Percentiles rank a stretch among this genome's conserved stretches.
Evolutionary conservation across 2,797 vertebrate genomes (phyloP).

Genomic region (Gastrophryne carolinensis): DNA sequence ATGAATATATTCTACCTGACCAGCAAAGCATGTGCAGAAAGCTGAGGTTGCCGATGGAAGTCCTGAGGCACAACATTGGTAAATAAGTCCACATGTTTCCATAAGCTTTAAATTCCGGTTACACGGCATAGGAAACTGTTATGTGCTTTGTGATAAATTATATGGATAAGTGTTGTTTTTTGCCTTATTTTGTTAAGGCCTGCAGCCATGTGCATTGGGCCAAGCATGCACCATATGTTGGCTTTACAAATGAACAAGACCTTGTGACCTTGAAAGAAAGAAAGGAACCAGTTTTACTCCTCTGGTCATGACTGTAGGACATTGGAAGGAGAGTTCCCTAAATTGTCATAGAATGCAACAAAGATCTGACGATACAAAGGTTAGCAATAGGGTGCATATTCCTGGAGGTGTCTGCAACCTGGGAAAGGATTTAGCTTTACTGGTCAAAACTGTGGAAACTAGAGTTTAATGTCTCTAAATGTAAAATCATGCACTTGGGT

Average conservation of each 20-base stretch:
- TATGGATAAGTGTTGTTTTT: not conserved
- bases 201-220: not conserved
- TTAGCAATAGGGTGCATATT: too few species aligned
- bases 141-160: constrained; percentile 5
- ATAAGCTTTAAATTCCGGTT: not conserved
- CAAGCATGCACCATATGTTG: not conserved
- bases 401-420: too few species aligned
- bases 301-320: too few species aligned
- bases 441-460: too few species aligned
- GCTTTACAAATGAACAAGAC: not conserved
- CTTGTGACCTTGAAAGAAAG: not conserved
- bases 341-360: too few species aligned
- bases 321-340: too few species aligned
- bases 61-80: not conserved
- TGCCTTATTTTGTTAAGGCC: not conserved
- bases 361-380: too few species aligned
- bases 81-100: constrained; percentile 28
- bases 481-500: too few species aligned
- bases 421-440: too few species aligned
- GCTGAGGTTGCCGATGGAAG: not conserved
- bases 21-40: not conserved
- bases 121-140: constrained; percentile 7
- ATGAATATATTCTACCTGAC: not conserved
- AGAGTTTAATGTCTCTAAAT: too few species aligned
- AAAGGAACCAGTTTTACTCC: too few species aligned